phyloP scores from a whole-genome alignment of 1,140 invertebrate genomes.

The Rhagoletis pomonella region DNA sequence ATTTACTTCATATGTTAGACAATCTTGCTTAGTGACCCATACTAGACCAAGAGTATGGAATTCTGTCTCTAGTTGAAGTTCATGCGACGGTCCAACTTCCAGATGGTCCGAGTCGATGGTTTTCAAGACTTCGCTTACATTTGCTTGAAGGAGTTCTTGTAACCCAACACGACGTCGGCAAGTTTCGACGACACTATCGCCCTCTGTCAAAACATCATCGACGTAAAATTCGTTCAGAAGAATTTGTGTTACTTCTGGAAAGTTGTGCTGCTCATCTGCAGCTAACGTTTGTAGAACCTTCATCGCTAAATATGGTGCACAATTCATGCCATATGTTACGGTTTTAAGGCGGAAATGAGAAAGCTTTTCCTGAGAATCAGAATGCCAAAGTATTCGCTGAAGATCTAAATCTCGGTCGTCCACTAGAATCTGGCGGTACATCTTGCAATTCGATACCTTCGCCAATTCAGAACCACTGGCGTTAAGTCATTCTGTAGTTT shows the following conservation, averaged over 20 bases:
- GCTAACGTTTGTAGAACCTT: not conserved
- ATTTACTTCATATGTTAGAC: too few relatives aligned
- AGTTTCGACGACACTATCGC: conserved; percentile 62
- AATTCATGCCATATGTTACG: conserved; percentile 66
- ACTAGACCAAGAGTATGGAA: too few relatives aligned
- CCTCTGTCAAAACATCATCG: conserved; percentile 70
- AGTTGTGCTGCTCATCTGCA: conserved; percentile 51
- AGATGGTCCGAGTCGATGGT: not conserved
- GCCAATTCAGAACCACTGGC: too few relatives aligned
- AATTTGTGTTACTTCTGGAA: conserved; percentile 60
- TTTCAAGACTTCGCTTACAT: not conserved
- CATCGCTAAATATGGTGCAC: conserved; percentile 61
- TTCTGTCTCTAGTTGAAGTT: not conserved
- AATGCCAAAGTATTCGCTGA: too few relatives aligned
- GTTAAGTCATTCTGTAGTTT: too few relatives aligned
- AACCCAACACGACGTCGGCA: not conserved
- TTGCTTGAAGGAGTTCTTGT: not conserved
- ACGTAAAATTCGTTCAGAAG: conserved; percentile 67
- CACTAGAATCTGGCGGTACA: too few relatives aligned
- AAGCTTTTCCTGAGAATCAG: not conserved
- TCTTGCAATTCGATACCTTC: too few relatives aligned
- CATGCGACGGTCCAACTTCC: not conserved
- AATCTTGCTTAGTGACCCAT: too few relatives aligned
- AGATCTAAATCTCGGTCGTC: too few relatives aligned
- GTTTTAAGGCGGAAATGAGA: conserved; percentile 54